Conservation (phyloP, 2,113 vertebrate species). For the Regulus satrapa region DNA sequence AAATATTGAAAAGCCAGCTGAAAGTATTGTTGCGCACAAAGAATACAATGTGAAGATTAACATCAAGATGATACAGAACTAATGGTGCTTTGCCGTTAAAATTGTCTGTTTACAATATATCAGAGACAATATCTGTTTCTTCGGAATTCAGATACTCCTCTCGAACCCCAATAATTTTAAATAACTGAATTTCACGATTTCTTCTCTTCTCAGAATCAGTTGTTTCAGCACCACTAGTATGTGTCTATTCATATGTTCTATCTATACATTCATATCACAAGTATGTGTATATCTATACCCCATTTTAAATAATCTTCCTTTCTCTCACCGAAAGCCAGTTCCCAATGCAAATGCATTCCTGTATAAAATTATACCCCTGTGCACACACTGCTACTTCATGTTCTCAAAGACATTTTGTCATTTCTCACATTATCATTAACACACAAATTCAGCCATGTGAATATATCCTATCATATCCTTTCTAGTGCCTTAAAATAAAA, state of each 20-base stretch:
- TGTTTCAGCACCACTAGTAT: neutral
- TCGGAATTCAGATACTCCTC: neutral
- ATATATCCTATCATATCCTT: neutral
- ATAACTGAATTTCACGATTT: neutral
- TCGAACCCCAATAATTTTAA: neutral
- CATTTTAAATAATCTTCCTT: neutral
- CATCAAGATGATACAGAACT: neutral
- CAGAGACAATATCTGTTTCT: neutral
- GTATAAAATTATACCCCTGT: neutral
- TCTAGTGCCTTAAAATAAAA: neutral
- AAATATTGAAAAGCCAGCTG: neutral
- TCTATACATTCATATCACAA: too few species aligned
- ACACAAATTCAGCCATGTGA: neutral
- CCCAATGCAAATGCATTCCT: neutral
- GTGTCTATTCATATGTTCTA: too few species aligned
- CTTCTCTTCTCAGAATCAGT: neutral
- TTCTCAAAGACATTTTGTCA: neutral
- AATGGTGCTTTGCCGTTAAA: neutral
- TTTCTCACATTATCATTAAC: neutral
- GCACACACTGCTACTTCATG: neutral
- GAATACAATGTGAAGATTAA: neutral
- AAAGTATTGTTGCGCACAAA: neutral
- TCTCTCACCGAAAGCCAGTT: neutral
- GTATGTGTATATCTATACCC: neutral
- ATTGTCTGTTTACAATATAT: neutral